Evolutionary conservation across 1,140 invertebrate genomes (phyloP), one percentile per base, ranked within the genome.

Genomic region (Heliconius congener): DNA sequence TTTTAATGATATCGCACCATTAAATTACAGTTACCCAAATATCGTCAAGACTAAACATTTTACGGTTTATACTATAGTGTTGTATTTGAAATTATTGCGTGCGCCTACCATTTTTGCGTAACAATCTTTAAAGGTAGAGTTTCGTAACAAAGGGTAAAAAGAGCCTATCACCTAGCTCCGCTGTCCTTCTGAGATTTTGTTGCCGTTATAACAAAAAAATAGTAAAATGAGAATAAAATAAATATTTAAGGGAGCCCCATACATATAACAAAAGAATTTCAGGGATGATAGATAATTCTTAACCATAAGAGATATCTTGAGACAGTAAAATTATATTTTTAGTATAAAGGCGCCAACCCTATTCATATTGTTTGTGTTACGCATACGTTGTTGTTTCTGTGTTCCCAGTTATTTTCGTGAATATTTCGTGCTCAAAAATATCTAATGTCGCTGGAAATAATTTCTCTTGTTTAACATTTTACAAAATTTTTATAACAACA

Each of bases 361-460:
- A 66, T 27, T 11, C 23, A 16, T 27, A 16, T 30, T 66, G 60
- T 66, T 66, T 66, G 60, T 66, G 3, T 66, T 66, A 66, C 60
- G 60, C 60, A 30, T 23, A 27, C 60, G 3, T 23, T 16, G 60
- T 66, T 66, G 60, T 30, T 66, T 60, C 57, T 46, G 42, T 46
- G 42, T 46, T 46, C 13, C 13, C 4, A 27, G 60, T 30, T 66
- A 66, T 66, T 66, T 66, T 66, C 60, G 60, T 66, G 60, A 66
- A 66, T 66, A 66, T 30, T 66, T 23, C 23, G 60, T 66, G 60
- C 27, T 66, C 60, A n/a, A 66, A 66, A 66, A 66, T 66, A 66
- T 66, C 23, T 66, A 16, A 66, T 30, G 60, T 66, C 60, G 60
- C 60, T 66, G 23, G 23, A 66, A 27, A 30, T 66, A 66, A 23